phyloP scores from a whole-genome alignment of 2,888 invertebrate species.

The Xylophagus ater region DNA sequence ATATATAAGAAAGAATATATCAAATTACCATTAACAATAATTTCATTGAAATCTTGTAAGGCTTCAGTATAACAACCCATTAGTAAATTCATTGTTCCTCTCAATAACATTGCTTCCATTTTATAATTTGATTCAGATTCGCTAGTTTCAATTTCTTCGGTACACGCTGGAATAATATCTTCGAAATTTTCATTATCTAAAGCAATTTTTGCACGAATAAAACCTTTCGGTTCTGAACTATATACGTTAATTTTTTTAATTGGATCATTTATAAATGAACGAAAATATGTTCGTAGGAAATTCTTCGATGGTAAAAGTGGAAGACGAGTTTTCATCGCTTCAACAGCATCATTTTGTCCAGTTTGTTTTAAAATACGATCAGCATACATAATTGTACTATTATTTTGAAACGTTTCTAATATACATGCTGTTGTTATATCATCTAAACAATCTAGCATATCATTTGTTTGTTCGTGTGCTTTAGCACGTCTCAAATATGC shows the following conservation, averaged over 20 bases:
- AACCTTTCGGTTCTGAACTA: constrained; percentile 44
- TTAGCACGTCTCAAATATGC: constrained; percentile 75
- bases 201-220: constrained; percentile 58
- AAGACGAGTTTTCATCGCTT: constrained; percentile 54
- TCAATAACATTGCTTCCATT: constrained; percentile 63
- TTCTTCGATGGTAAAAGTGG: constrained; percentile 74
- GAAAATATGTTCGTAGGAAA: constrained; percentile 78
- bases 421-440: constrained; percentile 90
- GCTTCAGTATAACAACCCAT: constrained; percentile 64
- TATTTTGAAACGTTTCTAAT: constrained; percentile 78
- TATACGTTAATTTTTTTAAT: constrained; percentile 47
- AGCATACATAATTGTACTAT: constrained; percentile 66
- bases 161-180: constrained; percentile 65
- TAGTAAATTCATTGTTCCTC: constrained; percentile 74
- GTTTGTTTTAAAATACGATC: constrained; percentile 76
- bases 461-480: constrained; percentile 68
- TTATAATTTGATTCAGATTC: constrained; percentile 50
- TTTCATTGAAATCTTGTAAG: constrained; percentile 55
- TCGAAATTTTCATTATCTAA: constrained; percentile 63
- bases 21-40: constrained; percentile 50
- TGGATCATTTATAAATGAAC: constrained; percentile 80
- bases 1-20: background rate
- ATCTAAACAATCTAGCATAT: constrained; percentile 71
- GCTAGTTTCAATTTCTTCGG: constrained; percentile 58
- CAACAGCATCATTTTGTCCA: constrained; percentile 55